These are phyloP conservation scores for Gymnobelideus leadbeateri DNA, from an alignment of 2,113 vertebrate species.

Conservation along the genomic window DNA sequence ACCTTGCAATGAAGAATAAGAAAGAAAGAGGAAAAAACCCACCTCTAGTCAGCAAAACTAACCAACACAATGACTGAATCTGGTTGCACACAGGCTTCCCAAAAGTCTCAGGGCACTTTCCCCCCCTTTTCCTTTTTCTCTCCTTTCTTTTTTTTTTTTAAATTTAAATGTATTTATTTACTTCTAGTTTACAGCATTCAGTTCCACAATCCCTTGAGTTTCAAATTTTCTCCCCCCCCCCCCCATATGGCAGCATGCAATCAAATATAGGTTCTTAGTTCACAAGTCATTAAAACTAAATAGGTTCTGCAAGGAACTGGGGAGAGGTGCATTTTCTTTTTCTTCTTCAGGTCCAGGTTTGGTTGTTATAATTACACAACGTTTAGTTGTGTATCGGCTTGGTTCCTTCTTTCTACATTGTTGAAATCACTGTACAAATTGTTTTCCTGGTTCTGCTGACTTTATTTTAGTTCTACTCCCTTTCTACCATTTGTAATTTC, in stretches of 20 bases:
- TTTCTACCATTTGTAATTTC: background rate
- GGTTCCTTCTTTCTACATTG: background rate
- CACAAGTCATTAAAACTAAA: background rate
- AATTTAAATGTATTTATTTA: too few species aligned
- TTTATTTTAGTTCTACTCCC: background rate
- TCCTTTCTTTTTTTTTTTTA: too few species aligned
- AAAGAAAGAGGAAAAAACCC: background rate
- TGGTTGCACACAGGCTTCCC: background rate
- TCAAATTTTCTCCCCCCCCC: too few species aligned
- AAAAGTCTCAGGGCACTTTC: background rate
- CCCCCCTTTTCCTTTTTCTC: too few species aligned
- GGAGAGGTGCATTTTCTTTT: background rate
- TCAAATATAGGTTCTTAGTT: too few species aligned
- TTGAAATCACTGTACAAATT: background rate
- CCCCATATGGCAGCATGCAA: too few species aligned
- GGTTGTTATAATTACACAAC: background rate
- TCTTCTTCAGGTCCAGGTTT: background rate
- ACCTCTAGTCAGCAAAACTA: background rate
- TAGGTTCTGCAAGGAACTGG: background rate
- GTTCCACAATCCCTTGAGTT: too few species aligned
- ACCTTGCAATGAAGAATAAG: background rate
- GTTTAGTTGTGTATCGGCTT: background rate
- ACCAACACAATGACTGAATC: background rate
- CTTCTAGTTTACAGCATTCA: too few species aligned
- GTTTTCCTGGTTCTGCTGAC: background rate